A percentile compares a stretch with the other conserved stretches of the same genome.
Conservation (phyloP, 2,113 vertebrate genomes). For the Aegotheles bennettii region DNA sequence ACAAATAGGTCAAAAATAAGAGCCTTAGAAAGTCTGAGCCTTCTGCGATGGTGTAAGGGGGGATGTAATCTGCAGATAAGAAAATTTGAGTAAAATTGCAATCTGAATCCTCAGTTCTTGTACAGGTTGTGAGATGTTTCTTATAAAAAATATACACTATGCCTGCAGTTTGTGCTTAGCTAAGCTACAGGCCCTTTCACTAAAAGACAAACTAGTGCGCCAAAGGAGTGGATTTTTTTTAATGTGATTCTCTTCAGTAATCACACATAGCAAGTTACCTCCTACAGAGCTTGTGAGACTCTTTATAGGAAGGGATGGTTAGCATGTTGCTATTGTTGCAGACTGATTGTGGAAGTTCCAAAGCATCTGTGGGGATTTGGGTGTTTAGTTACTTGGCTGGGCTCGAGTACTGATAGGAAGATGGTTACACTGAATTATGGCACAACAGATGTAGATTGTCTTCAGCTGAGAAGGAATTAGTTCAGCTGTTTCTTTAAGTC, state of each 20-base stretch:
- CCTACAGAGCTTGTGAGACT: background rate
- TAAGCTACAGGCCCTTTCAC: background rate
- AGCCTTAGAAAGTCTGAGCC: background rate
- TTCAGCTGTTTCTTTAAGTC: conserved; percentile 43
- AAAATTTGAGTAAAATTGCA: background rate
- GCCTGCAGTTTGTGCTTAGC: background rate
- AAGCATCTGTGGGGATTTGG: conserved; percentile 32
- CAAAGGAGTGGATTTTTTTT: background rate
- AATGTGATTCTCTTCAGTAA: background rate
- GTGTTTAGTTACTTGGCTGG: conserved; percentile 20
- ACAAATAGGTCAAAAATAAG: background rate
- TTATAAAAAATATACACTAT: background rate
- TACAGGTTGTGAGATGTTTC: background rate
- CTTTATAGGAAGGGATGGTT: background rate
- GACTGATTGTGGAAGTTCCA: conserved; percentile 4
- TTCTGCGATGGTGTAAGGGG: background rate
- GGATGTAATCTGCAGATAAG: background rate
- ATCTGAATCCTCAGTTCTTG: background rate
- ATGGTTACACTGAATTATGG: conserved; percentile 31
- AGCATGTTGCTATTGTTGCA: background rate
- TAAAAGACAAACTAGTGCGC: background rate
- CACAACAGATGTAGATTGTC: conserved; percentile 46
- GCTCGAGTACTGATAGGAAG: background rate
- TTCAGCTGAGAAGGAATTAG: conserved; percentile 8
- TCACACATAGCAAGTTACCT: background rate